phyloP scores from a whole-genome alignment of 2,888 invertebrate genomes.

The Dasypolia templi region DNA sequence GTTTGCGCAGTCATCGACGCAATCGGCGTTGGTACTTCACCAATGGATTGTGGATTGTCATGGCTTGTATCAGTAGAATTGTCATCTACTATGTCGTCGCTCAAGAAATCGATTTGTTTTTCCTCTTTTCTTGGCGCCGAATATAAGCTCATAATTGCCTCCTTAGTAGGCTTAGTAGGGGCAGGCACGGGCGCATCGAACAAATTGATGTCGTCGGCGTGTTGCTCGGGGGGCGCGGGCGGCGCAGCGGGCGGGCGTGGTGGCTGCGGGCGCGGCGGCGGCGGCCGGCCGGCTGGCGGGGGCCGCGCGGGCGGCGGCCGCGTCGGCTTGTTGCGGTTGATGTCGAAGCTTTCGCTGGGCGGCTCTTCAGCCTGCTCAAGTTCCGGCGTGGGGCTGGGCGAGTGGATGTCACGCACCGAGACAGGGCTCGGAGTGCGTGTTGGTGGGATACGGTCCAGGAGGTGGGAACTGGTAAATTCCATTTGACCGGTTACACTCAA shows the following conservation, averaged over 20 bases:
- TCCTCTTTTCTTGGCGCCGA: constrained; percentile 84
- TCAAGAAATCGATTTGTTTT: constrained; percentile 90
- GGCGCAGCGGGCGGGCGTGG: constrained; percentile 85
- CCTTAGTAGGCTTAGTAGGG: constrained; percentile 88
- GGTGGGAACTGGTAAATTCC: constrained; percentile 96
- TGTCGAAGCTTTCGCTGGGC: constrained; percentile 78
- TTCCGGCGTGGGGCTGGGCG: constrained; percentile 95
- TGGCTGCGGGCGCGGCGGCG: constrained; percentile 86
- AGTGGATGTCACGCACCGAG: constrained; percentile 94
- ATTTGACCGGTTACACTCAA: constrained; percentile 96
- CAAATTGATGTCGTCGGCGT: constrained; percentile 87
- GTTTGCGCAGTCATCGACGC: constrained; percentile 34
- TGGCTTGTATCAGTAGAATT: constrained; percentile 68
- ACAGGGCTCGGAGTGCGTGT: constrained; percentile 97
- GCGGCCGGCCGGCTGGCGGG: constrained; percentile 79
- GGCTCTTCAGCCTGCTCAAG: constrained; percentile 81
- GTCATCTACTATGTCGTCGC: constrained; percentile 89
- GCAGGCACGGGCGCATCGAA: constrained; percentile 91
- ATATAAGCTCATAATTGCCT: constrained; percentile 91
- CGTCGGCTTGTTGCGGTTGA: constrained; percentile 83
- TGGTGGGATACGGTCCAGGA: constrained; percentile 95
- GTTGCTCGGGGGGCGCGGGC: constrained; percentile 79
- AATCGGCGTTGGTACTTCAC: constrained; percentile 71
- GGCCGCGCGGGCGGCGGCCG: constrained; percentile 79
- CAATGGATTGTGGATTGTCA: constrained; percentile 64